These are phyloP conservation scores for Diloba caeruleocephala DNA, from an alignment of 2,888 invertebrate genomes.

Conservation along the genomic window DNA sequence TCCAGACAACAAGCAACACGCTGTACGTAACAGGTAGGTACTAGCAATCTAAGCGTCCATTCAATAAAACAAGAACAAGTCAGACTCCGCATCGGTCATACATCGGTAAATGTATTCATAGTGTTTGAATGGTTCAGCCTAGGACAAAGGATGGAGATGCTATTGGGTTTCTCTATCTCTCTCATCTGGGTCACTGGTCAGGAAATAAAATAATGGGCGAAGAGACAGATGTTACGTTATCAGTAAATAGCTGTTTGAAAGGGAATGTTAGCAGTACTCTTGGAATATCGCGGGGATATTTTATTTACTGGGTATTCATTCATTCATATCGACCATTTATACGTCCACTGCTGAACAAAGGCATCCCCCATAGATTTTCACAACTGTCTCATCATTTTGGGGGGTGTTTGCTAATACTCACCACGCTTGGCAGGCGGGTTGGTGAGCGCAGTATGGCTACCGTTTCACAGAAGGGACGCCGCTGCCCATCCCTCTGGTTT, in stretches of 20 bases:
- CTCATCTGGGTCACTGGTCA: slow-evolving; percentile 56
- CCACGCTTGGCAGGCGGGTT: no score
- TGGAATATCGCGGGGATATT: slow-evolving; percentile 3
- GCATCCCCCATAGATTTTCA: no score
- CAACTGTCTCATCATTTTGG: no score
- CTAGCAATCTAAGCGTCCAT: slow-evolving; percentile 72
- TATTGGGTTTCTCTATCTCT: slow-evolving; percentile 52
- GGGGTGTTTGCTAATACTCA: no score
- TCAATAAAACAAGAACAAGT: slow-evolving; percentile 75
- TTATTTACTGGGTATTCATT: neutral
- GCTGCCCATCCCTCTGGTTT: no score
- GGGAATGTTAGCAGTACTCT: neutral
- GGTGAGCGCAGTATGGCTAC: no score
- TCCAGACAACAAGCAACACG: slow-evolving; percentile 49
- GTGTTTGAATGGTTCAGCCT: slow-evolving; percentile 32
- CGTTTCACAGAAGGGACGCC: no score
- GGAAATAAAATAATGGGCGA: slow-evolving; percentile 37
- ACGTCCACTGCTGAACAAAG: no score
- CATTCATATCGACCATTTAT: no score
- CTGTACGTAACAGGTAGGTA: slow-evolving; percentile 49
- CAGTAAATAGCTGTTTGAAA: slow-evolving; percentile 20
- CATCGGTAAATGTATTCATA: slow-evolving; percentile 71
- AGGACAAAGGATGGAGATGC: slow-evolving; percentile 35
- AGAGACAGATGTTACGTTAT: slow-evolving; percentile 44
- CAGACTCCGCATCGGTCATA: slow-evolving; percentile 76